Conservation (phyloP, 2,888 invertebrate genomes). For the Boloria euphrosyne region DNA sequence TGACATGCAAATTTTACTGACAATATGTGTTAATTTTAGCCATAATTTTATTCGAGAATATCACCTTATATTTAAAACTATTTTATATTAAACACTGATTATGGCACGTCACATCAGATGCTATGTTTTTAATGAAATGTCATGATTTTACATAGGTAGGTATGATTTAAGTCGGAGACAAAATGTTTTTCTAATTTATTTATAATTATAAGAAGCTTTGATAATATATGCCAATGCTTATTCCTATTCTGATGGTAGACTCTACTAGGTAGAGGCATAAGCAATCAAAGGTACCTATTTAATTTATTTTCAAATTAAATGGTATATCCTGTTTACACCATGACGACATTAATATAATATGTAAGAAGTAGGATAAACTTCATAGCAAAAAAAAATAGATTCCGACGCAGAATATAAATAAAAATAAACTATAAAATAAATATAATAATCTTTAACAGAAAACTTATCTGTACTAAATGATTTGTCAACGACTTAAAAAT, state of each 20-base stretch:
- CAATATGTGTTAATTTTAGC: constrained; percentile 35
- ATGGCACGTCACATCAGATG: constrained; percentile 79
- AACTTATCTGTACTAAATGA: constrained; percentile 12
- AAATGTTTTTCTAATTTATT: constrained; percentile 24
- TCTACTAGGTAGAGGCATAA: too few relatives aligned
- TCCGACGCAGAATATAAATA: neutral
- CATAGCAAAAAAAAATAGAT: neutral
- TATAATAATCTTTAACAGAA: constrained; percentile 1
- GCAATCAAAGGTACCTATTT: too few relatives aligned
- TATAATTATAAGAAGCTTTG: too few relatives aligned
- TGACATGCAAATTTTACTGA: constrained; percentile 26
- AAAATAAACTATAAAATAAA: constrained; percentile 8
- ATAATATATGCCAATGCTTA: too few relatives aligned
- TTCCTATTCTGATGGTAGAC: too few relatives aligned
- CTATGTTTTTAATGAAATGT: constrained; percentile 54
- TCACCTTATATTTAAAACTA: constrained; percentile 48
- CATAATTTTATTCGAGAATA: constrained; percentile 61
- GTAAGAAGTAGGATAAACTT: too few relatives aligned
- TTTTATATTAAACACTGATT: constrained; percentile 60
- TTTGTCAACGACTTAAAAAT: constrained; percentile 39
- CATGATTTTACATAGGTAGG: constrained; percentile 54
- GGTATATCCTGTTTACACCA: too few relatives aligned
- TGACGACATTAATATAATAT: too few relatives aligned
- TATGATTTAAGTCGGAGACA: constrained; percentile 48
- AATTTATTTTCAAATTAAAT: too few relatives aligned